Percentiles rank a stretch among this genome's conserved stretches.
Evolutionary conservation across 2,113 vertebrate species (phyloP).

Genomic region (Amia ocellicauda): DNA sequence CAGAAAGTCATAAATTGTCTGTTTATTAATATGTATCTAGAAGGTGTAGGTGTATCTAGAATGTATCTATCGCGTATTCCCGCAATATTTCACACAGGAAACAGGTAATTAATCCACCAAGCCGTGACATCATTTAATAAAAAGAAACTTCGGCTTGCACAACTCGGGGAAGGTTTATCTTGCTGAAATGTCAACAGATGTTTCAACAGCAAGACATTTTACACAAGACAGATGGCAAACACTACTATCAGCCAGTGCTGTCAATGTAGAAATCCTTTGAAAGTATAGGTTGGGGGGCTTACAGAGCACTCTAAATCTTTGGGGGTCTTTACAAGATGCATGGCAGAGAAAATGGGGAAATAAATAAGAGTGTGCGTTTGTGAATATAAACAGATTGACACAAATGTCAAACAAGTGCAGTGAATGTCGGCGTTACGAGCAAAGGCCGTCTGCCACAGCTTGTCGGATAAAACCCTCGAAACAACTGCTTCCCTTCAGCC

Average conservation of each 20-base stretch:
- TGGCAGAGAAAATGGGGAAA: constrained; percentile 8
- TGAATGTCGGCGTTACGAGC: no score
- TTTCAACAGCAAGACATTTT: constrained; percentile 11
- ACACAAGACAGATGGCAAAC: no score
- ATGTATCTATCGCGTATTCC: constrained; percentile 1
- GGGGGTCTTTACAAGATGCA: neutral
- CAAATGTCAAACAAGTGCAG: no score
- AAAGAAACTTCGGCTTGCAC: constrained; percentile 1
- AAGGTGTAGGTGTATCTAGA: neutral
- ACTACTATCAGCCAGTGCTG: no score
- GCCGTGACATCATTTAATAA: neutral
- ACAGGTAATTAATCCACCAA: neutral
- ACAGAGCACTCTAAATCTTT: no score
- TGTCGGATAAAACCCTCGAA: no score
- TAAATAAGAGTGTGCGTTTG: constrained; percentile 27
- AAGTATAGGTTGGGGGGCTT: no score
- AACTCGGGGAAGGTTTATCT: constrained; percentile 8
- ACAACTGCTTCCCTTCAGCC: no score
- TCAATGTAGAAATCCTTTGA: no score
- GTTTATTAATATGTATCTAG: no score
- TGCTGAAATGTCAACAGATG: constrained; percentile 16
- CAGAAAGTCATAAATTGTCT: neutral
- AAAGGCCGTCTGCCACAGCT: no score
- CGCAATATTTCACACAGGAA: neutral
- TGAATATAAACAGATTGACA: no score